These are phyloP conservation scores for Sternarchorhynchus goeldii DNA, from an alignment of 2,797 vertebrate genomes.

Conservation along the genomic window DNA sequence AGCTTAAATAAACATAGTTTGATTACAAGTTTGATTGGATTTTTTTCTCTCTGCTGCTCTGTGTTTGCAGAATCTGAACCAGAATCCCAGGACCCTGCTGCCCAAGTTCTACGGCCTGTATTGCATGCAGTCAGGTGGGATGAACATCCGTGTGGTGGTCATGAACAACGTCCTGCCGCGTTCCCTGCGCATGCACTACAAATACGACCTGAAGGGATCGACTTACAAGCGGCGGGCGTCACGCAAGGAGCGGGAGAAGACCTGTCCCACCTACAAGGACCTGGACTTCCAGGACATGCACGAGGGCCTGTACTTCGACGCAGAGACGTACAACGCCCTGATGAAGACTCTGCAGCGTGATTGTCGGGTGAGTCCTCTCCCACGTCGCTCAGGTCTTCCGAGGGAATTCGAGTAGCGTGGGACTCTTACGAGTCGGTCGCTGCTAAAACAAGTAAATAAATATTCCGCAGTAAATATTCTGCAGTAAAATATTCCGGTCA, in stretches of 20 bases:
- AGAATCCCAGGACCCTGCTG: slow-evolving; percentile 95
- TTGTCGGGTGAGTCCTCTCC: slow-evolving; percentile 85
- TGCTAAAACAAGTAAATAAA: too few species aligned
- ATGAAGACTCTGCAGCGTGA: slow-evolving; percentile 97
- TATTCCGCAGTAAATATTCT: background rate
- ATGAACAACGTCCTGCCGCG: slow-evolving; percentile 98
- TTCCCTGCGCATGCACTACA: slow-evolving; percentile 93
- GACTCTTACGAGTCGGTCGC: background rate
- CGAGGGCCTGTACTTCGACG: slow-evolving; percentile 92
- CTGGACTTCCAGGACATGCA: slow-evolving; percentile 97
- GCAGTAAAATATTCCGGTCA: background rate
- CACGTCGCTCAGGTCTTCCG: background rate
- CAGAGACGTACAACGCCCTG: slow-evolving; percentile 90
- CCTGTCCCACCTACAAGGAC: slow-evolving; percentile 91
- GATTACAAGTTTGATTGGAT: background rate
- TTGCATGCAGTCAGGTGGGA: slow-evolving; percentile 95
- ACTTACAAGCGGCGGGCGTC: slow-evolving; percentile 95
- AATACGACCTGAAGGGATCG: slow-evolving; percentile 95
- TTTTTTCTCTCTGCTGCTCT: background rate
- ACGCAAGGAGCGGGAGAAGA: slow-evolving; percentile 92
- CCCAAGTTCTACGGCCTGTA: slow-evolving; percentile 98
- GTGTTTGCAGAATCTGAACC: slow-evolving; percentile 89
- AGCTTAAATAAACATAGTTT: background rate
- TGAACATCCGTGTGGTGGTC: slow-evolving; percentile 95
- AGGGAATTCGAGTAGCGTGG: background rate